Evolutionary conservation across 2,113 vertebrate species (phyloP), one percentile per base, ranked within the genome.

Genomic region (Dolichotis patagonum): DNA sequence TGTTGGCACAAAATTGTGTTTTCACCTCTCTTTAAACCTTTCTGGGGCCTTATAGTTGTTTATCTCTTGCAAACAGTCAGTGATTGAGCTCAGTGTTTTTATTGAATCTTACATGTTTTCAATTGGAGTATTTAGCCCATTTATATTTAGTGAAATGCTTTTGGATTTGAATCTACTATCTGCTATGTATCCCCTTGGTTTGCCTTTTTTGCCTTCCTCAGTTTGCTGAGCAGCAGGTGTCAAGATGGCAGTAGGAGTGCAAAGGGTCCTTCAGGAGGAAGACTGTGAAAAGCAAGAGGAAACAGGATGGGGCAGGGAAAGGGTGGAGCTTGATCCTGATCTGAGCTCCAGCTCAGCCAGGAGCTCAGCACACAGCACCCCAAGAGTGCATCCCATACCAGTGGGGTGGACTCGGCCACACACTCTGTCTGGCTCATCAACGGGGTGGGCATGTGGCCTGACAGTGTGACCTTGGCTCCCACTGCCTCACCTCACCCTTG

Each of bases 1-100:
- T 10, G 2, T 14, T 38, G 26, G 58, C 13, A 3, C 5, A 3
- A 35, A 5, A 10, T 30, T 12, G 3, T 8, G 1, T 38, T 24
- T 46, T 35, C 19, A 17, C 1, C 26, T 62, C 62, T 67, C 28
- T 38, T 32, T 16, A 13, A 65, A 20, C 19, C n/a, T n/a, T 41
- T 17, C 49, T 43, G 63, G 54, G 52, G 5, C 63, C 38, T 19
- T 19, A 54, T 54, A 54, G 7, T 52, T 52, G 52, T 54, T 54
- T 54, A 54, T 54, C 52, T 54, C 52, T 54, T 54, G 52, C 14
- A 54, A 54, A 54, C 52, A 54, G 52, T 54, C 52, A 2, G 13
- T 54, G 52, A 54, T 16, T 54, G 52, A 54, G 52, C 14, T 54
- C 52, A 54, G 14, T 54, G 60, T 11, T 73, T 71, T 62, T 43